phyloP scores from a whole-genome alignment of 1,140 invertebrate genomes.

The Polyergus mexicanus region DNA sequence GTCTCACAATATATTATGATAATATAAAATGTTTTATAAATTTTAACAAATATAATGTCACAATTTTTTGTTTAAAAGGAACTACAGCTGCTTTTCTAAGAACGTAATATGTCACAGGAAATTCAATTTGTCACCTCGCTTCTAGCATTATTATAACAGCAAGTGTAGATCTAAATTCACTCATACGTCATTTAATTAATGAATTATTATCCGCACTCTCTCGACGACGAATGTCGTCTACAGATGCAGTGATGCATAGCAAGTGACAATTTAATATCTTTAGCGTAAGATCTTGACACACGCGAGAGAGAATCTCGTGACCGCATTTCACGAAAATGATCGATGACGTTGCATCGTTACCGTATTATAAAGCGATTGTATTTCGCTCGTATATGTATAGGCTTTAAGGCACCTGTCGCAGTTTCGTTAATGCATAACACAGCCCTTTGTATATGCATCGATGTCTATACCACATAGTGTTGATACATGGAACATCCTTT shows the following conservation, averaged over 20 bases:
- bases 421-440: slow-evolving; percentile 59
- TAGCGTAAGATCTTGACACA: slow-evolving; percentile 13
- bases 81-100: neutral
- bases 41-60: neutral
- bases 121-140: neutral
- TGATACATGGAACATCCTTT: slow-evolving; percentile 32
- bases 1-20: too few species aligned
- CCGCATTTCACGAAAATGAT: slow-evolving; percentile 57
- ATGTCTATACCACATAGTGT: slow-evolving; percentile 25
- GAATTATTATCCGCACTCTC: slow-evolving; percentile 38
- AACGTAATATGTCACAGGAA: neutral
- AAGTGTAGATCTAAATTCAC: neutral
- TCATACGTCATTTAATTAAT: slow-evolving; percentile 40
- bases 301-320: slow-evolving; percentile 29
- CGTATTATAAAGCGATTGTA: slow-evolving; percentile 45
- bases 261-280: slow-evolving; percentile 63
- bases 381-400: slow-evolving; percentile 36
- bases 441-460: slow-evolving; percentile 41
- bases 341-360: slow-evolving; percentile 56
- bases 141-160: neutral
- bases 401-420: slow-evolving; percentile 15
- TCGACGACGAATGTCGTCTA: neutral
- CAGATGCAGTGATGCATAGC: slow-evolving; percentile 45
- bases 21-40: neutral
- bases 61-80: neutral